phyloP scores from a whole-genome alignment of 2,888 invertebrate species.

The Pollenia angustigena region DNA sequence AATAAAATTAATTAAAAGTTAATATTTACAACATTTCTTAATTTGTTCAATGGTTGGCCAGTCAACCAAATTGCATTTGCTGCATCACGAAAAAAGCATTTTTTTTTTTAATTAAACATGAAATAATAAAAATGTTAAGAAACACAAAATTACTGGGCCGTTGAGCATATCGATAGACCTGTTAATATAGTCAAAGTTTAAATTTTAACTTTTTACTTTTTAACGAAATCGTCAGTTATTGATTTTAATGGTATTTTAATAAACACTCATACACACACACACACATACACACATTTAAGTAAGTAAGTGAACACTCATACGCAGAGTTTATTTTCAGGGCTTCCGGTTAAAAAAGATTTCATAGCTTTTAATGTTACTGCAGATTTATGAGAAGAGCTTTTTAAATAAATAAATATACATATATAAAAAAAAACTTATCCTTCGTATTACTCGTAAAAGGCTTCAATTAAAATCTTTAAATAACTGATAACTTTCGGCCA shows the following conservation, averaged over 20 bases:
- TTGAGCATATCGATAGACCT: neutral
- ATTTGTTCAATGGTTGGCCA: constrained; percentile 40
- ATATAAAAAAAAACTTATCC: too few relatives aligned
- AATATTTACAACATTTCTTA: constrained; percentile 63
- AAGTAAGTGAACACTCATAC: neutral
- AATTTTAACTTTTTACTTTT: constrained; percentile 8
- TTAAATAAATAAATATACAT: too few relatives aligned
- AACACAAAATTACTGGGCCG: neutral
- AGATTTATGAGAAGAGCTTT: too few relatives aligned
- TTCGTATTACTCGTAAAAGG: too few relatives aligned
- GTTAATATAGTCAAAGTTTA: constrained; percentile 28
- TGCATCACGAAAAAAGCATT: neutral
- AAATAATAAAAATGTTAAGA: neutral
- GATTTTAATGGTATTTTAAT: constrained; percentile 49
- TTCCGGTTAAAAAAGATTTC: too few relatives aligned
- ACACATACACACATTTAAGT: neutral
- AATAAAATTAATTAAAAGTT: constrained; percentile 70
- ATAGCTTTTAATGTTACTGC: too few relatives aligned
- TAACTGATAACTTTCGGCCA: too few relatives aligned
- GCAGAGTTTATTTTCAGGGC: too few relatives aligned
- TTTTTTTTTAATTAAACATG: neutral
- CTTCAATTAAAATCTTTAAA: too few relatives aligned
- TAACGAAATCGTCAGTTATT: constrained; percentile 27
- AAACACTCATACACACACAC: neutral
- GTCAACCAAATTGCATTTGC: constrained; percentile 10